Base-by-base conservation (phyloP, 2,113 vertebrate genomes). In the Haliaeetus leucogaster region DNA sequence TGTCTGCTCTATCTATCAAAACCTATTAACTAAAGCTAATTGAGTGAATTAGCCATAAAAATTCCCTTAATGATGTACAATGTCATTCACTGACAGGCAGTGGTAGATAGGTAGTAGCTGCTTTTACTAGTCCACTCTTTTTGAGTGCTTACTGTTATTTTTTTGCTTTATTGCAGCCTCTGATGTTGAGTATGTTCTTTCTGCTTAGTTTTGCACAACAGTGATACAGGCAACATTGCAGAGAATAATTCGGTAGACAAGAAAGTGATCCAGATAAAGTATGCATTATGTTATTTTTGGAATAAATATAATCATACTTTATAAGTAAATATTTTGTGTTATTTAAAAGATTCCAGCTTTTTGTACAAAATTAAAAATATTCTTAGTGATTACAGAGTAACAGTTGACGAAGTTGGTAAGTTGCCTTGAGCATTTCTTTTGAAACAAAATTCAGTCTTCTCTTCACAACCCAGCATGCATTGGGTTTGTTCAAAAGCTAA, bases 231-330 rank as follows among this genome's bases (percentile, higher is more conserved):
- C 63, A 85, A 63, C 74, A 61, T 87, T 91, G 74, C 92, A 97
- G 88, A 38, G 84, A 90, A 80, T 95, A 89, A 84, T 61, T 95
- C 82, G 68, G 79, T 95, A 97, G 95, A 91, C 83, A 38, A 89
- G 78, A 82, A 76, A 93, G 61, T 50, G 71, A 91, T 87, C 76
- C 85, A 76, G 76, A 91, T 81, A 89, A 91, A 91, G 78, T 58
- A 29, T 87, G 40, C 71, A 7, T 43, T 82, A 78, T 94, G 84
- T 95, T 95, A 78, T 93, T 98, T 97, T 94, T 96, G 88, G 93
- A 97, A 82, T 90, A 67, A 81, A 90, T 56, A 70, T 79, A 80
- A 77, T 72, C 27, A 45, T 58, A 56, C 17, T 76, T 96, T 71
- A 65, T 52, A 95, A 96, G 94, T 92, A 93, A 95, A 92, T 84